These are phyloP conservation scores for Hyperoplus lanceolatus DNA, from an alignment of 2,797 vertebrate species.

Conservation along the genomic window DNA sequence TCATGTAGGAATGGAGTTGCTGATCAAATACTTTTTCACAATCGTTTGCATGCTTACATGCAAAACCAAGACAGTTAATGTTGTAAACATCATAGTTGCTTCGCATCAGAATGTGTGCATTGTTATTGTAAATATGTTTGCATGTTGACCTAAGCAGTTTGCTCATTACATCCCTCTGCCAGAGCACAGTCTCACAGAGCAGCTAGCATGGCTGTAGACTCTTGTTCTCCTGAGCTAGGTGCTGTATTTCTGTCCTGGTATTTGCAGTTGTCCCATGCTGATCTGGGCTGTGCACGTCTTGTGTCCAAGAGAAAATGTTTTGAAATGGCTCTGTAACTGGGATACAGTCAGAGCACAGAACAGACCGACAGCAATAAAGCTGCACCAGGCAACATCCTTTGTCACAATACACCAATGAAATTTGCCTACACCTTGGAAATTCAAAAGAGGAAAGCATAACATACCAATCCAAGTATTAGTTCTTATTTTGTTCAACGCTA, in stretches of 20 bases:
- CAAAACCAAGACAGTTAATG: not conserved
- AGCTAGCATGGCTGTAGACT: constrained; percentile 1
- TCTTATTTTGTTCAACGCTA: not conserved
- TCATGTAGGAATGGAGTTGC: not conserved
- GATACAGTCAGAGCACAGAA: constrained; percentile 21
- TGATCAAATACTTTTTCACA: too few species aligned
- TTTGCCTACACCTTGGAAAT: not conserved
- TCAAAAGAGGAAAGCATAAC: not conserved
- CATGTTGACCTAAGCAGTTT: constrained; percentile 1
- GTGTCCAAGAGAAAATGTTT: constrained; percentile 52
- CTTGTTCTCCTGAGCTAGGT: constrained; percentile 16
- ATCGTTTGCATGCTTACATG: not conserved
- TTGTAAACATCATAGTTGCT: not conserved
- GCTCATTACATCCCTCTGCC: not conserved
- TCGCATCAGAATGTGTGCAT: not conserved
- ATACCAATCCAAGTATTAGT: not conserved
- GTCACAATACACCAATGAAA: constrained; percentile 18
- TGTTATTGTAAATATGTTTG: not conserved
- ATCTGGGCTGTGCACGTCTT: constrained; percentile 31
- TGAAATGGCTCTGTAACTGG: constrained; percentile 34
- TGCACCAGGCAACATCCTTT: constrained; percentile 9
- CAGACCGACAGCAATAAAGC: constrained; percentile 26
- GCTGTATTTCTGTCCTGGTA: constrained; percentile 35
- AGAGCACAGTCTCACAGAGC: constrained; percentile 1
- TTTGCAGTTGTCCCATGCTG: constrained; percentile 34